phyloP scores from a whole-genome alignment of 2,113 vertebrate genomes.

The Dipodomys stephensi region DNA sequence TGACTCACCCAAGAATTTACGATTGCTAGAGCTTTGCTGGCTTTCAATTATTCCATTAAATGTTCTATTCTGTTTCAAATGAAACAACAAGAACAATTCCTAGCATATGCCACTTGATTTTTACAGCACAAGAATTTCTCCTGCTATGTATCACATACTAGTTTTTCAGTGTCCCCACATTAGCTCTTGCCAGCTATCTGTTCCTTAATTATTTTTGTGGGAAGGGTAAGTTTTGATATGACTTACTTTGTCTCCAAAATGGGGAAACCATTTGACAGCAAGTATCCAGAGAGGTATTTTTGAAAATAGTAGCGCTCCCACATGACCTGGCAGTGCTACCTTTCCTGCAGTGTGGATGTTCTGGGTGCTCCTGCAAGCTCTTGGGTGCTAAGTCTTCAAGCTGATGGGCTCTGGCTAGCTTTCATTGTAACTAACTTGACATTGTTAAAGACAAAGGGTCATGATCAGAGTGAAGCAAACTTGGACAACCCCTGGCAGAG shows the following conservation, averaged over 20 bases:
- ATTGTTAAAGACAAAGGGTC: constrained; percentile 57
- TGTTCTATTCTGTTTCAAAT: neutral
- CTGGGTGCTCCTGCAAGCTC: constrained; percentile 68
- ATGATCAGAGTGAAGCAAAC: constrained; percentile 84
- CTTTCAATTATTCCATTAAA: neutral
- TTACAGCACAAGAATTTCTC: neutral
- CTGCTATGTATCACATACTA: neutral
- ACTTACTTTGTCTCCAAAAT: constrained; percentile 24
- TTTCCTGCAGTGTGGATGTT: constrained; percentile 67
- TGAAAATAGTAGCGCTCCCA: constrained; percentile 60
- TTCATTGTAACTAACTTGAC: constrained; percentile 79
- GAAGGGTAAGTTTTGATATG: constrained; percentile 16
- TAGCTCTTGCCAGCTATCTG: neutral
- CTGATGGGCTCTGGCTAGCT: constrained; percentile 63
- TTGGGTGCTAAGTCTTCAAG: constrained; percentile 62
- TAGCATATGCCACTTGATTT: neutral
- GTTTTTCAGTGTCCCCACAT: neutral
- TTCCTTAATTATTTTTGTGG: neutral
- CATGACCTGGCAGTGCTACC: constrained; percentile 43
- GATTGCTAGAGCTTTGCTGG: neutral
- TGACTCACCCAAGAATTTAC: constrained; percentile 32
- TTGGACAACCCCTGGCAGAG: constrained; percentile 70
- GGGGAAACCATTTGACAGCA: constrained; percentile 58
- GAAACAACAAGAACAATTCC: constrained; percentile 21
- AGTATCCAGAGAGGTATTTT: constrained; percentile 78